Evolutionary conservation across 2,888 invertebrate genomes (phyloP), one percentile per base, ranked within the genome.

Genomic region (Xestia sexstrigata): DNA sequence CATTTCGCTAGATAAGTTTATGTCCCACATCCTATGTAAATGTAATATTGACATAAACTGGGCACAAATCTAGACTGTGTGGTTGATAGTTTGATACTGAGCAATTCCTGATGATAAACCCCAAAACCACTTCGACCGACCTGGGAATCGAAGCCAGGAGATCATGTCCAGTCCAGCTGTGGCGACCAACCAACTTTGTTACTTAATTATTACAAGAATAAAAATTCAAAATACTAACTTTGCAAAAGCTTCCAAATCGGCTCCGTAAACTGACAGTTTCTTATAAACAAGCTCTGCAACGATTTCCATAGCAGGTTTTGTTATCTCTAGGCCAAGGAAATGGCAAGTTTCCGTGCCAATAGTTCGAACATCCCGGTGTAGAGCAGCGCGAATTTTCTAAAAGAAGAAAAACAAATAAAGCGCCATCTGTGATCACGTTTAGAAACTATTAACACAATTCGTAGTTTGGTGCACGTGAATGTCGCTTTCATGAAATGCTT

Each of bases 171-270:
- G 35, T 35, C n/a, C 9, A 35, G 30, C 5, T 35, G 20, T 35
- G 20, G 20, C 60, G 8, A 65, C 23, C 17, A 42, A 63, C 0
- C 35, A 63, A 39, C 35, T 35, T 58, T 8, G 0, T 62, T 35
- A 20, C 23, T 5, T 39, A 5, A 30, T 8, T 60, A 20, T 20
- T 60, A 20, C 11, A 35, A 35, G 7, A 70, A 13, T 23, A 39
- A 39, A 52, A 26, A 17, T 9, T 20, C 23, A 20, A 15, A 55
- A 26, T 47, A 87, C 85, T 30, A 94, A 98, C 98, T 97, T 98
- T 26, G 97, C 97, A 95, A 98, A 98, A 55, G 97, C 97, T 93
- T 98, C 98, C 81, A 98, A 94, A 93, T 98, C 98, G 23, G 93
- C 85, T 7, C 97, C 97, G 90, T 97, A 97, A 0, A 96, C 88